Evolutionary conservation across 30 jellyfish, hydroid and myxozoan genomes (phyloP).

Genomic region (Aurelia aurita): DNA sequence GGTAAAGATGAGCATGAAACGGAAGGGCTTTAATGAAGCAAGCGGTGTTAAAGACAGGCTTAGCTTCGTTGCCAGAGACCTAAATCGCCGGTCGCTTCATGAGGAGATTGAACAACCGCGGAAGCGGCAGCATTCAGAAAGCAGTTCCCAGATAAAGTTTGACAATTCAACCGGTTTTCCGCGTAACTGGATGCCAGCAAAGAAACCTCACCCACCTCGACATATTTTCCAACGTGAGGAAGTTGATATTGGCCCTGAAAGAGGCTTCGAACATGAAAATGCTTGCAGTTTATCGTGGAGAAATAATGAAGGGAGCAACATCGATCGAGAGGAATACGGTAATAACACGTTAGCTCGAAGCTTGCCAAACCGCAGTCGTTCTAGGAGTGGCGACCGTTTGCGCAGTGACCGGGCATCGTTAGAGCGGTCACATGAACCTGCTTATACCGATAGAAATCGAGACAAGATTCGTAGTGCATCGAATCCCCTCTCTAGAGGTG

Average conservation of each 20-base stretch:
- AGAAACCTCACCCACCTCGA: no score
- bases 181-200: constrained; percentile 1
- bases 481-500: no score
- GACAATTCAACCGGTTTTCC: constrained; percentile 8
- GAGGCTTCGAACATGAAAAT: neutral
- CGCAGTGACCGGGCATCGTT: neutral
- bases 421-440: no score
- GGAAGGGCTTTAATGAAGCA: neutral
- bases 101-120: neutral
- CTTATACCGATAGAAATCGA: no score
- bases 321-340: neutral
- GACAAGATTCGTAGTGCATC: no score
- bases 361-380: neutral
- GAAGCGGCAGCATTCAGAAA: neutral
- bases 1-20: neutral
- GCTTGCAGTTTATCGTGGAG: neutral
- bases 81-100: neutral
- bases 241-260: neutral
- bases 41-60: neutral
- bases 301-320: neutral
- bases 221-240: no score
- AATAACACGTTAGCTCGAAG: neutral
- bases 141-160: neutral
- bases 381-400: neutral
- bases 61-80: neutral